Evolutionary conservation across 2,113 vertebrate genomes (phyloP), one percentile per base, ranked within the genome.

Genomic region (Vombatus ursinus): DNA sequence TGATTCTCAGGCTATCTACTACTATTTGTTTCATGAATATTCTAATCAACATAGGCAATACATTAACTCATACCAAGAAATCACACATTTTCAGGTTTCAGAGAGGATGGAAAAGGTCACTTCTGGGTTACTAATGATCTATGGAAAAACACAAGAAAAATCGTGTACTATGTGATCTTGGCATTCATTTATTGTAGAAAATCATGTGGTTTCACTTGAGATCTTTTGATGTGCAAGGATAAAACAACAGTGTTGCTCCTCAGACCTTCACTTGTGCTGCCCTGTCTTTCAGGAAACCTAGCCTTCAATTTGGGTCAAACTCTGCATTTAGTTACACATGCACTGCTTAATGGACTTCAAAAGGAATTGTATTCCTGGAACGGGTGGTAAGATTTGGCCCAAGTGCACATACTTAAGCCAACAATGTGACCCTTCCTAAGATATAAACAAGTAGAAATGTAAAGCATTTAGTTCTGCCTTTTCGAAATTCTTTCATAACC

Each of bases 391-490:
- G 50, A 84, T 96, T 96, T 96, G 94, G 93, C 94, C 26, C 95
- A 91, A 91, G 26, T 90, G 48, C 37, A 51, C 48, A 89, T 57
- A 49, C 90, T 68, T 95, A 97, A 97, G 95, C 96, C 96, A 95
- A 90, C 61, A 94, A 77, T 47, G 50, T 95, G 91, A 94, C 94
- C 44, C 77, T 97, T 97, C 52, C 90, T 96, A 89, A 54, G 93
- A 98, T 96, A 97, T 92, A 98, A 94, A 95, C 57, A 93, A 93
- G 93, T 77, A 96, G 97, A 98, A 98, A 98, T 94, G 49, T 89
- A 96, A 94, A 96, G 25, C 49, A 68, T 52, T 93, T 92, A 93
- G 94, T 97, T 96, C 92, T 94, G 54, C 84, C 50, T 97, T 96
- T 95, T 90, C 94, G 96, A 91, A 96, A 90, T 91, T 97, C 96